Conservation (phyloP, 2,888 invertebrate genomes). For the Protodeltote pygarga region DNA sequence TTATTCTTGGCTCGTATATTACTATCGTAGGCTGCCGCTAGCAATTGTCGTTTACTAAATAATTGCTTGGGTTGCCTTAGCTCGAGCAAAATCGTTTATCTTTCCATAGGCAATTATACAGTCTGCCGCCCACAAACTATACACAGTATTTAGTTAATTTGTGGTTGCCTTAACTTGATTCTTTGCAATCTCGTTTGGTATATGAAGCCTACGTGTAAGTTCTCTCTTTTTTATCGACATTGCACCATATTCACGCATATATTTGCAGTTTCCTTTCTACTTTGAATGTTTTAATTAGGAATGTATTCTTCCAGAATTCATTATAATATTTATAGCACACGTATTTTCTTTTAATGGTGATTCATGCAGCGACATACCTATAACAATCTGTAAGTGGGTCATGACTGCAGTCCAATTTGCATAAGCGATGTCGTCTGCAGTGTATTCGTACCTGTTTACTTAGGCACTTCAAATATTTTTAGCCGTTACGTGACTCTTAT, state of each 20-base stretch:
- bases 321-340: conserved; percentile 5
- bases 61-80: conserved; percentile 55
- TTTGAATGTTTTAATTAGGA: too few relatives aligned
- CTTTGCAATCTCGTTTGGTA: conserved; percentile 7
- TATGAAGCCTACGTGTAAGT: not conserved
- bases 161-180: conserved; percentile 6
- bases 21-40: conserved; percentile 56
- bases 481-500: conserved; percentile 26
- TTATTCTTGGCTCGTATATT: conserved; percentile 46
- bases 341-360: conserved; percentile 45
- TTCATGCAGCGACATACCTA: conserved; percentile 65
- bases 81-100: conserved; percentile 48
- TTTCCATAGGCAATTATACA: conserved; percentile 56
- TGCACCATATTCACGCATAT: too few relatives aligned
- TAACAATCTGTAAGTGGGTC: conserved; percentile 66
- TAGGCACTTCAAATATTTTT: conserved; percentile 32
- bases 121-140: conserved; percentile 56
- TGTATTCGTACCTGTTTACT: conserved; percentile 55
- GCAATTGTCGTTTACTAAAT: conserved; percentile 61
- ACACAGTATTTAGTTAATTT: conserved; percentile 33
- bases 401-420: conserved; percentile 75
- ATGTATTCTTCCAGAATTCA: conserved; percentile 31
- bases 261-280: too few relatives aligned
- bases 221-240: conserved; percentile 2
- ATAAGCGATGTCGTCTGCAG: conserved; percentile 69